Conservation (phyloP, 2,888 invertebrate genomes). For the Chironomus tentans region DNA sequence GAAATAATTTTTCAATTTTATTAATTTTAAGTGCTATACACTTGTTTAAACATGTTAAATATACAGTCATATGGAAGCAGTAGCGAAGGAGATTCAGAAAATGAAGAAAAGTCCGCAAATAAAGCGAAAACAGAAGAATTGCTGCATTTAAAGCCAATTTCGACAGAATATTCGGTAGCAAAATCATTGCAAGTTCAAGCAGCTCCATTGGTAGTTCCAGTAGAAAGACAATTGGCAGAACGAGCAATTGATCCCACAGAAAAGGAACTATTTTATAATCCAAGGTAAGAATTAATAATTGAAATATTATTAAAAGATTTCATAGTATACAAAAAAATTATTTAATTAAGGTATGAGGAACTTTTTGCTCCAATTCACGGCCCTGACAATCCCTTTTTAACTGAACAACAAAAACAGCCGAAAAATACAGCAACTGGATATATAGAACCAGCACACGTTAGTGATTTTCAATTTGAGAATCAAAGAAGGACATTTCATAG, state of each 20-base stretch:
- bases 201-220: conserved; percentile 74
- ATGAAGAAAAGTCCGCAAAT: conserved; percentile 35
- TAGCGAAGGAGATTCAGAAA: conserved; percentile 44
- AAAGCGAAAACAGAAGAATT: conserved; percentile 33
- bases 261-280: conserved; percentile 81
- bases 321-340: no score
- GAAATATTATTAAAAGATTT: no score
- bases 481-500: conserved; percentile 90
- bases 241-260: conserved; percentile 66
- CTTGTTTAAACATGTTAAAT: conserved; percentile 52
- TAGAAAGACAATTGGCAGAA: conserved; percentile 46
- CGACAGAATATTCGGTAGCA: conserved; percentile 50
- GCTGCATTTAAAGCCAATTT: conserved; percentile 48
- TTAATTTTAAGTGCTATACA: not conserved
- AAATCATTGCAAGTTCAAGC: conserved; percentile 63
- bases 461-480: conserved; percentile 95
- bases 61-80: conserved; percentile 66
- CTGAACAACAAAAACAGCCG: conserved; percentile 75
- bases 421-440: conserved; percentile 91
- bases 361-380: conserved; percentile 86
- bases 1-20: conserved; percentile 18
- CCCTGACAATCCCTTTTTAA: conserved; percentile 87
- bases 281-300: conserved; percentile 45
- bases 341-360: conserved; percentile 59
- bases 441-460: conserved; percentile 91